Conservation (phyloP, 2,888 invertebrate species). For the Athetis lepigone region DNA sequence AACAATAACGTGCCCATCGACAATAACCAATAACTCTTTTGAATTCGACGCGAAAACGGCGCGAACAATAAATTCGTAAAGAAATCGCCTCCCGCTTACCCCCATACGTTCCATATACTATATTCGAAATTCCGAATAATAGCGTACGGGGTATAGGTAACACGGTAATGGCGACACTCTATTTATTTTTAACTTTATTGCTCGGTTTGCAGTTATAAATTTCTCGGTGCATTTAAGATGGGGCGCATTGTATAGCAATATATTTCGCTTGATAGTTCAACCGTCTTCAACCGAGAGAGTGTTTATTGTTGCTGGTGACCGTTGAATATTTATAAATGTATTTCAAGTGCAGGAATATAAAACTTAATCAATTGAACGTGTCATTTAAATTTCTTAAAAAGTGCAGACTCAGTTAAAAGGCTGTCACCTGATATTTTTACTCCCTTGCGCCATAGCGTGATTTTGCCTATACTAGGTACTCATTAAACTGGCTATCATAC, state of each 20-base stretch:
- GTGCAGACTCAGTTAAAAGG: too few species aligned
- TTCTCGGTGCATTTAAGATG: slow-evolving; percentile 71
- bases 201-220: slow-evolving; percentile 74
- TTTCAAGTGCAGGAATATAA: slow-evolving; percentile 12
- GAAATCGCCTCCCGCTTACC: slow-evolving; percentile 71
- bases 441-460: too few species aligned
- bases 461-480: too few species aligned
- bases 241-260: slow-evolving; percentile 71
- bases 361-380: slow-evolving; percentile 25
- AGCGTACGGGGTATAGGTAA: slow-evolving; percentile 57
- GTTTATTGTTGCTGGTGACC: slow-evolving; percentile 65
- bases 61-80: slow-evolving; percentile 74
- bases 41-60: slow-evolving; percentile 72
- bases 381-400: slow-evolving; percentile 21
- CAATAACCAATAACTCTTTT: slow-evolving; percentile 78
- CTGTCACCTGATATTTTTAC: too few species aligned
- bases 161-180: slow-evolving; percentile 71
- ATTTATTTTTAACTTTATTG: slow-evolving; percentile 80
- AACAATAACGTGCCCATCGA: slow-evolving; percentile 75
- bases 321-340: slow-evolving; percentile 59
- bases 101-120: slow-evolving; percentile 53
- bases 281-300: slow-evolving; percentile 61
- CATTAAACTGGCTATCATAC: too few species aligned
- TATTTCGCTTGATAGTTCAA: slow-evolving; percentile 69
- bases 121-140: too few species aligned